Evolutionary conservation across 1,140 invertebrate species (phyloP), one percentile per base, ranked within the genome.

Genomic region (Plectrocnemia conspersa): DNA sequence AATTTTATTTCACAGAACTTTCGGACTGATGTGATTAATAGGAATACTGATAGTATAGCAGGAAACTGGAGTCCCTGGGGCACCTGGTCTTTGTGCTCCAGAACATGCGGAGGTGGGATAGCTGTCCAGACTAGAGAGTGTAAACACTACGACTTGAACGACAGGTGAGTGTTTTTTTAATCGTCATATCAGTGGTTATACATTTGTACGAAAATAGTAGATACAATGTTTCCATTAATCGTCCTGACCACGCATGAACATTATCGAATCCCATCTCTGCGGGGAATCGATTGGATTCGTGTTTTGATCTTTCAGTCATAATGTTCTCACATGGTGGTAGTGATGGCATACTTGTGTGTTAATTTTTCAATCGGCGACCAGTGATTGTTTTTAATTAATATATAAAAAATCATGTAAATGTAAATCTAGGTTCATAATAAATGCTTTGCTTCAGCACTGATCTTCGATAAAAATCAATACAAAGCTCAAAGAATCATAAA

Each of bases 81-180:
- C 46, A 63, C 66, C 0, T 81, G 79, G 79, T 71, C 74, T 25
- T 58, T 73, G 0, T 82, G 79, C 63, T 78, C 79, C 0, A 70
- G 75, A 54, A 72, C 68, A 15, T 82, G 79, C 55, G 79, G 79
- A 13, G 77, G 79, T 19, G 79, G 79, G 27, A 70, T 81, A 13
- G 73, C 78, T 0, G 68, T 76, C 41, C 79, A 81, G 63, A 73
- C 72, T 29, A 64, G 79, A 27, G 67, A 76, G 42, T 81, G 79
- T 56, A 67, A 78, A 25, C 68, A 64, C 0, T 24, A 23, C 2
- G 47, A 48, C 11, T 15, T 44, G 1, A 47, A 55, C 18, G 47
- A 32, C 15, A 59, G 52, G 57, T 59, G 38, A n/a, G n/a, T n/a
- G n/a, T n/a, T n/a, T n/a, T n/a, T n/a, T n/a, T n/a, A n/a, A n/a